These are phyloP conservation scores for Spicauda simplicius DNA, from an alignment of 2,888 invertebrate genomes.

Conservation along the genomic window DNA sequence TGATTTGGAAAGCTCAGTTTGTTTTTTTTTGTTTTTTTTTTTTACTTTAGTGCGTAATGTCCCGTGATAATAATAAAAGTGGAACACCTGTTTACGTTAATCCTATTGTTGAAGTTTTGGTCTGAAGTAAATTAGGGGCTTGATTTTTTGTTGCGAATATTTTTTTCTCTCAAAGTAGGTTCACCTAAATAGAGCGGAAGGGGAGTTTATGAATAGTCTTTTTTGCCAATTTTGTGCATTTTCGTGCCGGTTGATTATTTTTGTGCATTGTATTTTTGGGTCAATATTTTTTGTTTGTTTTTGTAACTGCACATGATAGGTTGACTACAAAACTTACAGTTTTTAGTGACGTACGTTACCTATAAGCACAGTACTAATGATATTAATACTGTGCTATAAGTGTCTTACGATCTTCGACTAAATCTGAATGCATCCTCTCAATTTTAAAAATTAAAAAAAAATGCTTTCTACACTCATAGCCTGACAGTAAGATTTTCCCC, in stretches of 20 bases:
- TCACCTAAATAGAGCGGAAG: conserved; percentile 35
- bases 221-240: conserved; percentile 14
- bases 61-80: conserved; percentile 77
- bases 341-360: too few species aligned
- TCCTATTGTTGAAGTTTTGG: conserved; percentile 69
- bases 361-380: too few species aligned
- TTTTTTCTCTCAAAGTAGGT: conserved; percentile 42
- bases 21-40: conserved; percentile 59
- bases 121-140: conserved; percentile 60
- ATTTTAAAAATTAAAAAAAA: too few species aligned
- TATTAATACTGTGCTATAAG: too few species aligned
- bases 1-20: conserved; percentile 74
- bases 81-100: conserved; percentile 76
- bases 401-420: too few species aligned
- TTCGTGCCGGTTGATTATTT: not conserved
- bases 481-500: too few species aligned
- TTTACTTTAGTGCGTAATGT: conserved; percentile 77
- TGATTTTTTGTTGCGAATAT: conserved; percentile 54
- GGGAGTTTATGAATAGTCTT: not conserved
- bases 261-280: not conserved
- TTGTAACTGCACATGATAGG: too few species aligned
- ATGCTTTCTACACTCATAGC: too few species aligned
- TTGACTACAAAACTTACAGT: too few species aligned
- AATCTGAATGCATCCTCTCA: too few species aligned
- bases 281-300: too few species aligned